Base-by-base conservation (phyloP, 2,113 vertebrate species). In the Leucoraja erinaceus region DNA sequence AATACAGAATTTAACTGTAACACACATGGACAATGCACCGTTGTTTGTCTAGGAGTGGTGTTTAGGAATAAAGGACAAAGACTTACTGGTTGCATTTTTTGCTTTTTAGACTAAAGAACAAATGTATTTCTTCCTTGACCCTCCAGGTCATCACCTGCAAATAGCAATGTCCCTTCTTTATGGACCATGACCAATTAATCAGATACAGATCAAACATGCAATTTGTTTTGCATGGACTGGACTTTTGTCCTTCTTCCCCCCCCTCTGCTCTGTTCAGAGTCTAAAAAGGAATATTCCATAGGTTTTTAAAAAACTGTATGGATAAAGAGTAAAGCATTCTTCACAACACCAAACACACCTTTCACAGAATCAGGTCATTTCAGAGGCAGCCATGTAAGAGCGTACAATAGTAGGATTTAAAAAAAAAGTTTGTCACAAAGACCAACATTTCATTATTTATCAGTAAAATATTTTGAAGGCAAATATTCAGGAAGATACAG, bases 1-100 rank as follows among this genome's bases (percentile, higher is more conserved):
- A 91, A 74, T 91, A 91, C 90, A 91, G 68, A 91, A 91, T 31
- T 72, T 70, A 91, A 91, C 90, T 91, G 90, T 68, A 91, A 91
- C 90, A 91, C 22, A 28, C 70, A 25, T 70, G 66, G 90, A 54
- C 90, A 91, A 91, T 91, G 88, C 66, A 91, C 38, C 90, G 72
- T 47, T 72, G 70, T 10, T 72, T 25, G 68, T 68, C 28, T 66
- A n/a, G 56, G n/a, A 63, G 16, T n/a, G n/a, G 61, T 72, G 14
- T 54, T 91, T 72, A 91, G 20, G 90, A 91, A 91, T 74, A 38
- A 90, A 91, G 68, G 38, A 91, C 66, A 91, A 72, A 91, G 90
- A 68, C 68, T 72, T 47, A 63, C 66, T 91, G 33, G 66, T 72
- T 70, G 90, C 38, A 72, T 16, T 70, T 91, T 91, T 91, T 74